These are phyloP conservation scores for Melolontha melolontha DNA, from an alignment of 2,888 invertebrate species.

Conservation along the genomic window DNA sequence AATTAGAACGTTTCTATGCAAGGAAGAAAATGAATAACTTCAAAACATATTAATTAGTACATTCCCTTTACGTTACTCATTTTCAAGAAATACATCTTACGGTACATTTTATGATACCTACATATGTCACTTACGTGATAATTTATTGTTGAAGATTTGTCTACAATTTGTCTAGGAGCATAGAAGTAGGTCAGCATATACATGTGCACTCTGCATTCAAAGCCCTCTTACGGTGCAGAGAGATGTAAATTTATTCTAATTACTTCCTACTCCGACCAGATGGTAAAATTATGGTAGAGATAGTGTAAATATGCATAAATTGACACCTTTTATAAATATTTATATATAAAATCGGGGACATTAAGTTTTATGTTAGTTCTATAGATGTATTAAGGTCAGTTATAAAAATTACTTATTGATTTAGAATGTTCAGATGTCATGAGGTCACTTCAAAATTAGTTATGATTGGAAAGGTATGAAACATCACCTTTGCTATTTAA, in stretches of 20 bases:
- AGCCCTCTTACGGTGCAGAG: slow-evolving; percentile 18
- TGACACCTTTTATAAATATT: slow-evolving; percentile 14
- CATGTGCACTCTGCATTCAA: slow-evolving; percentile 13
- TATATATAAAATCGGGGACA: slow-evolving; percentile 8
- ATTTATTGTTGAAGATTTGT: slow-evolving; percentile 26
- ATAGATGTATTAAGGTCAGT: no score
- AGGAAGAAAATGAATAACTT: no score
- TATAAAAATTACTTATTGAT: no score
- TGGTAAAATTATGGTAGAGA: slow-evolving; percentile 22
- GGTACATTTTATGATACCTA: slow-evolving; percentile 2
- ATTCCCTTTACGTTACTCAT: not conserved
- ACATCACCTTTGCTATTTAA: no score
- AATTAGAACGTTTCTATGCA: no score
- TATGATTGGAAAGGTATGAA: no score
- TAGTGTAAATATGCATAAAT: slow-evolving; percentile 20
- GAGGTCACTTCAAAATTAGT: no score
- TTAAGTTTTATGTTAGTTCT: not conserved
- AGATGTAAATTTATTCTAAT: slow-evolving; percentile 38
- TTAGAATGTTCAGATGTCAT: no score
- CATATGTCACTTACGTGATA: slow-evolving; percentile 25
- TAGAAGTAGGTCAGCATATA: slow-evolving; percentile 30
- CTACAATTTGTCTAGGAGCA: slow-evolving; percentile 28
- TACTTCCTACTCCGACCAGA: slow-evolving; percentile 36
- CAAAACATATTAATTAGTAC: no score
- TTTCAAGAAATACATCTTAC: not conserved